Evolutionary conservation across 2,113 vertebrate species (phyloP).

Genomic region (Atherinomorus stipes): DNA sequence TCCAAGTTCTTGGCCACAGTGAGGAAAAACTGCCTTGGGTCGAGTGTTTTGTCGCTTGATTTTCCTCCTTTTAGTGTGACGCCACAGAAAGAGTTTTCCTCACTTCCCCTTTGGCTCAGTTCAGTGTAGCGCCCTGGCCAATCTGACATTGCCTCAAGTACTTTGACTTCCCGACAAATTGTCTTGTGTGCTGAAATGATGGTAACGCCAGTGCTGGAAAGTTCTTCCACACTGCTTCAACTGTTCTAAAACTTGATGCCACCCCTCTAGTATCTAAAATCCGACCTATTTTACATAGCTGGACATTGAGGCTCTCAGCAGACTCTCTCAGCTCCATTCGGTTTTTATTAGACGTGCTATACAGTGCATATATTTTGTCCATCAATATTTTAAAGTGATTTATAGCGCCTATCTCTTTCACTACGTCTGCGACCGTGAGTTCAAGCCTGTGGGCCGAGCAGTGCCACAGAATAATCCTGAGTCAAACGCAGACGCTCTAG

Average conservation of each 20-base stretch:
- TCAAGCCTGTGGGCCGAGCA: conserved; percentile 2
- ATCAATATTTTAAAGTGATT: too few species aligned
- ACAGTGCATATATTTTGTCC: too few species aligned
- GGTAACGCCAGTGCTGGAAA: background rate
- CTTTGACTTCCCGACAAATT: background rate
- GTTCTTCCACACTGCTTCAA: background rate
- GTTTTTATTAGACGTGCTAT: background rate
- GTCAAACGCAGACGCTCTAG: background rate
- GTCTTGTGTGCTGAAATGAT: background rate
- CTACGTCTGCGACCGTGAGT: too few species aligned
- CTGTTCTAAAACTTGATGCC: background rate
- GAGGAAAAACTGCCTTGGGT: too few species aligned
- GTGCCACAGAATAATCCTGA: conserved; percentile 3
- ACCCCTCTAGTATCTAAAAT: background rate
- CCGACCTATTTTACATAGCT: background rate
- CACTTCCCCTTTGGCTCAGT: too few species aligned
- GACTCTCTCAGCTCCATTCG: background rate
- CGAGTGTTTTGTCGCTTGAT: background rate
- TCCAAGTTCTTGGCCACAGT: too few species aligned
- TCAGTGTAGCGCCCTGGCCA: background rate
- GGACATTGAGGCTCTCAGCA: background rate
- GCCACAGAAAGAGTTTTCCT: too few species aligned
- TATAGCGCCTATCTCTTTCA: too few species aligned
- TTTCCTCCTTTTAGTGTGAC: too few species aligned
- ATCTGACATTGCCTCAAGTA: too few species aligned